Evolutionary conservation across 2,113 vertebrate genomes (phyloP), one percentile per base, ranked within the genome.

Genomic region (Megalops atlanticus): DNA sequence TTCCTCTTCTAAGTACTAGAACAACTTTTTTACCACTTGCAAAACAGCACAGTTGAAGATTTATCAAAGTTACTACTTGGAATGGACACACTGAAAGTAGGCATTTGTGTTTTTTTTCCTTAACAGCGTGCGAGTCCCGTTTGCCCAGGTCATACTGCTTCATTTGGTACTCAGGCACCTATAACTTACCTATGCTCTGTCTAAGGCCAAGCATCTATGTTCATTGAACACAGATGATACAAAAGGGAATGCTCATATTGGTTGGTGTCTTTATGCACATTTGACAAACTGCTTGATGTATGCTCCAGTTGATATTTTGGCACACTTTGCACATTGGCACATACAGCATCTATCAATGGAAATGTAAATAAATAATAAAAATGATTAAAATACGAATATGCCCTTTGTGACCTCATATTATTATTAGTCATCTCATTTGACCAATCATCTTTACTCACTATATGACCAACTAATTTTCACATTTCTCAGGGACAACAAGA

Each of bases 21-120:
- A 58, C 18, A 4, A 24, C n/a, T 31, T 64, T 64, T 64, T 64
- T 8, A 64, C 58, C n/a, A 64, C n/a, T 64, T 64, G 24, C n/a
- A 64, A 64, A 31, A 64, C 58, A 64, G 58, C 31, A 64, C 58
- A 64, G n/a, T 64, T 64, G 58, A 27, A 64, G 58, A n/a, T n/a
- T 64, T 31, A 27, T 64, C 58, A 64, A 31, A 64, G n/a, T 31
- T 64, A 10, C 58, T 64, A 64, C 58, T 64, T n/a, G 58, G 31
- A 64, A 64, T 31, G 58, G 58, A 64, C 58, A 64, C 24, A 10
- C 58, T 64, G n/a, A 11, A 24, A 54, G 49, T 54, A 24, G 49
- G 49, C 49, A 54, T 2, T 54, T 21, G 7, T 54, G 18, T 54
- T 21, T 54, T 54, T 54, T 24, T 4, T 58, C 52, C 52, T 58